phyloP scores from a whole-genome alignment of 37 sponge, comb jelly and placozoan genomes.

The Oopsacas minuta region DNA sequence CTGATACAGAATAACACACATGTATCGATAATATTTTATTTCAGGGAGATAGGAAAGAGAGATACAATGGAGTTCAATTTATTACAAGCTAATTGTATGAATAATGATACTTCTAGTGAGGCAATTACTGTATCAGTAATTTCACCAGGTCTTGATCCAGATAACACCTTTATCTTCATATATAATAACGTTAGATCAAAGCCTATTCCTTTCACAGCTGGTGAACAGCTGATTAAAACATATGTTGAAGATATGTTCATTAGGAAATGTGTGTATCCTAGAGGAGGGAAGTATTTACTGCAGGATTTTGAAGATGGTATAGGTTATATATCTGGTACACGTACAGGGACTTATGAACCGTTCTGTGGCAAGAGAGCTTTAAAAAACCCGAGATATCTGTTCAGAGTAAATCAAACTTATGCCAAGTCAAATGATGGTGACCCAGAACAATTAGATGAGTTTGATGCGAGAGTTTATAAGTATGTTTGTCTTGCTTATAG shows the following conservation, averaged over 20 bases:
- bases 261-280: background rate
- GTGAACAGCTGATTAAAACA: background rate
- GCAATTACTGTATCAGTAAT: background rate
- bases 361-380: background rate
- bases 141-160: background rate
- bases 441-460: background rate
- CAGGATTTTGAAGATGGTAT: background rate
- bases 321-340: background rate
- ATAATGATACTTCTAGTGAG: background rate
- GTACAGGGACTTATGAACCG: background rate
- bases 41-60: background rate
- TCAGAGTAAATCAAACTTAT: background rate
- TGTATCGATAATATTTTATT: background rate
- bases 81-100: background rate
- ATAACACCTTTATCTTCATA: background rate
- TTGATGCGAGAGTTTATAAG: conserved; percentile 3
- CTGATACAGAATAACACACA: background rate
- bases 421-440: background rate
- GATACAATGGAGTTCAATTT: background rate
- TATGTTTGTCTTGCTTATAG: background rate
- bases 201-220: conserved; percentile 9
- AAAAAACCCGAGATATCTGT: background rate
- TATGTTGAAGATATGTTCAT: background rate
- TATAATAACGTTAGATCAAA: background rate
- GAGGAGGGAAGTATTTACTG: background rate